These are phyloP conservation scores for Rhagoletis pomonella DNA, from an alignment of 1,140 invertebrate species.

Conservation along the genomic window DNA sequence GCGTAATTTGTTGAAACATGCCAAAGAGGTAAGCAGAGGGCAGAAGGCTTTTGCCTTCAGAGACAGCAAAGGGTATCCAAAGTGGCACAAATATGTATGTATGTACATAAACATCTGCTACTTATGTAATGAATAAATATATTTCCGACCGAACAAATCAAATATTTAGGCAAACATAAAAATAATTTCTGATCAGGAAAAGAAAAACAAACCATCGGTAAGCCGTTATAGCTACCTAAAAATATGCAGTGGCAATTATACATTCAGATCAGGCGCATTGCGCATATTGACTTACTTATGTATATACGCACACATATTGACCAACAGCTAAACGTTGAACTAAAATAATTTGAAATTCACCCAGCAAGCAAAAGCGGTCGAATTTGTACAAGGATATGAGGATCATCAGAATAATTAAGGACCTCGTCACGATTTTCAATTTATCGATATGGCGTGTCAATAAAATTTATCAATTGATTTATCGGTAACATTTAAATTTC, in stretches of 20 bases:
- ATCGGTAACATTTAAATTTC: too few species aligned
- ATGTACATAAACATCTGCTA: not conserved
- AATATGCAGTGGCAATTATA: not conserved
- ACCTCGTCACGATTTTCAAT: too few species aligned
- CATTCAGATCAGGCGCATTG: slow-evolving; percentile 15
- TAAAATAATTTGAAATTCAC: not conserved
- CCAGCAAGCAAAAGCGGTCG: not conserved
- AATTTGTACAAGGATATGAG: not conserved
- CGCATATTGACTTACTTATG: not conserved
- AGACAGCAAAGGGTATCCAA: not conserved
- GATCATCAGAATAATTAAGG: too few species aligned
- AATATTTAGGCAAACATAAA: slow-evolving; percentile 22
- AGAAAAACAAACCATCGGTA: not conserved
- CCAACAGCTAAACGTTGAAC: not conserved
- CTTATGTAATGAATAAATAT: not conserved
- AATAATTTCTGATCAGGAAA: not conserved
- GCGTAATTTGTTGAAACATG: not conserved
- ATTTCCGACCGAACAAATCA: not conserved
- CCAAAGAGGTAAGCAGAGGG: not conserved
- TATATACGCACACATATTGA: not conserved
- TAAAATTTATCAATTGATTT: too few species aligned
- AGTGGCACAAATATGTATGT: not conserved
- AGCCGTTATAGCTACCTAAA: not conserved
- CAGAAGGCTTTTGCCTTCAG: not conserved
- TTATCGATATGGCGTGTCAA: too few species aligned